Base-by-base conservation (phyloP, 2,888 invertebrate species). In the Nesidiocoris tenuis region DNA sequence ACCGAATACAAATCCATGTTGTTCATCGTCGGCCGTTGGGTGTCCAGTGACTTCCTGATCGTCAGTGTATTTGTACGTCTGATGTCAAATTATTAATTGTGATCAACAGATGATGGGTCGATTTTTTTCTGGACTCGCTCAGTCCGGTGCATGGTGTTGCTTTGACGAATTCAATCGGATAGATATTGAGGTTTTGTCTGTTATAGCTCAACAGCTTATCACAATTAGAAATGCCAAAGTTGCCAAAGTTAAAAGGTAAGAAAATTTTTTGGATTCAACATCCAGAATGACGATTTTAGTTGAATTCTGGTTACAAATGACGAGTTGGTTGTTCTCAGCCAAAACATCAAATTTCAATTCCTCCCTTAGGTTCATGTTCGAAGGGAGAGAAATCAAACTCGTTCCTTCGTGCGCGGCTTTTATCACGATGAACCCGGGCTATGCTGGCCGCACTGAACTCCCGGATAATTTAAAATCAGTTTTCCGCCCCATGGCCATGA, bases 81-180 rank as follows among this genome's bases (percentile, higher is more conserved):
- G 9, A 12, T 54, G 54, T 54, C 16, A 7, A 54, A 54, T 12
- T 7, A 54, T 12, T 7, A 12, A 54, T 54, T 7, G 54, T 7
- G n/a, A n/a, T n/a, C 7, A 18, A 59, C 88, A 92, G 86, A 92
- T 93, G 91, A 95, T 95, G 95, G 95, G 95, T 0, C 86, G 93
- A 76, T 80, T 79, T 75, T 78, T 78, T 79, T 57, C 80, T 86
- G 91, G 93, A 0, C 86, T 93, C 39, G 88, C 92, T 0, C 92
- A 95, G 84, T 92, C 93, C 70, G 95, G 95, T 0, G 93, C 93
- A 22, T 95, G 95, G 95, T 94, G 95, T 2, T 95, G 95, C 82
- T 96, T 95, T 84, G 95, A 96, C 83, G 95, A 95, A 84, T 96
- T 95, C 85, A 95, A 95, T 83, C 88, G 94, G 78, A 95, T 93